phyloP scores from a whole-genome alignment of 2,113 vertebrate species.

The Theropithecus gelada region DNA sequence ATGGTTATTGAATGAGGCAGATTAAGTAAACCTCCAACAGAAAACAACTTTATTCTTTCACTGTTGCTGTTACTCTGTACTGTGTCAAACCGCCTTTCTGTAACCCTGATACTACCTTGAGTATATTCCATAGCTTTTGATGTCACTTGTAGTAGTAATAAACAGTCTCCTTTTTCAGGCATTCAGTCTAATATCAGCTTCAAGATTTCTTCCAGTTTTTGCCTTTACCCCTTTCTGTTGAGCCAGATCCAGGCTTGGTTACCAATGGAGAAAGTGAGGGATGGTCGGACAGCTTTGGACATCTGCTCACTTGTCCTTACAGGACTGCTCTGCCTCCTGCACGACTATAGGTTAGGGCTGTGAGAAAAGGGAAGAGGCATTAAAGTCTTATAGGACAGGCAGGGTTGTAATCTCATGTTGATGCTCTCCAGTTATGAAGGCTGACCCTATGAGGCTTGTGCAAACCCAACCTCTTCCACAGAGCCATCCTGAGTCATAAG shows the following conservation, averaged over 20 bases:
- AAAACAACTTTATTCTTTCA: background rate
- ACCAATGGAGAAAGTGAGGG: background rate
- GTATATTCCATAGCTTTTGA: background rate
- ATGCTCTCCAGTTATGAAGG: background rate
- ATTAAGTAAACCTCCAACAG: background rate
- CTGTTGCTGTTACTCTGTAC: rapidly evolving
- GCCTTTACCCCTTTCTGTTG: too few species aligned
- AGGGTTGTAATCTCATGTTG: background rate
- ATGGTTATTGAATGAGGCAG: background rate
- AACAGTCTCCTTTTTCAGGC: background rate
- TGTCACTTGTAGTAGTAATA: background rate
- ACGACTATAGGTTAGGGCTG: background rate
- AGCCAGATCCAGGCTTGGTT: background rate
- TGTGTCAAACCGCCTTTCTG: background rate
- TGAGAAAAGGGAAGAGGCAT: background rate
- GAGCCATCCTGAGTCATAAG: background rate
- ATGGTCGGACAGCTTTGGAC: background rate
- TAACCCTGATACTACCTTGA: background rate
- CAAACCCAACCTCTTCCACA: background rate
- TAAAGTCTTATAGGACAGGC: too few species aligned
- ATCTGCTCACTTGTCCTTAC: rapidly evolving
- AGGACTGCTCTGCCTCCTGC: rapidly evolving
- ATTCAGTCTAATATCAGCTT: background rate
- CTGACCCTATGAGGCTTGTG: rapidly evolving
- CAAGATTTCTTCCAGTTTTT: background rate